Base-by-base conservation (phyloP, 1,140 invertebrate genomes). In the Macrosteles quadrilineatus region DNA sequence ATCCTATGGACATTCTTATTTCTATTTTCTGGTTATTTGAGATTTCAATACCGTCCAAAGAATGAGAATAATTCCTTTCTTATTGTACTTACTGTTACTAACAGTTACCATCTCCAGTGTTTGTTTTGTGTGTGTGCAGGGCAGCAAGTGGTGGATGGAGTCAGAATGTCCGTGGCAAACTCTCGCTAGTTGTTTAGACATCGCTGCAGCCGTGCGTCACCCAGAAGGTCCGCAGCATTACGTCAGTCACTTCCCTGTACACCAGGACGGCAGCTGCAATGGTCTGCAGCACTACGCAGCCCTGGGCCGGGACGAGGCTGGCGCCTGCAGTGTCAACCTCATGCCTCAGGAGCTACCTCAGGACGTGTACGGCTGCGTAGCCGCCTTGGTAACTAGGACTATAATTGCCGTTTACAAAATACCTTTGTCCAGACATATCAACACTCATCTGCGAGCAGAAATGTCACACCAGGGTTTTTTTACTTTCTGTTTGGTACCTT, bases 221-320 rank as follows among this genome's bases (percentile, higher is more conserved):
- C 84, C 86, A 0, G 86, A 96, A 79, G 73, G 73, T 4, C 90
- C 88, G 0, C 89, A 88, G 73, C 80, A 90, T 68, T 99, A 90
- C 80, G 67, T 91, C 30, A 91, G 89, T 76, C 87, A 91, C 76
- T 93, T 98, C 79, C 97, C 98, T 11, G 88, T 99, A 62, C 98
- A 99, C 83, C 98, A 99, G 82, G 98, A 99, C 83, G 98, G 98
- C 1, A 98, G 96, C 66, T 99, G 98, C 78, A 99, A 99, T 84
- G 98, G 98, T 0, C 83, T 99, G 36, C 98, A 99, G 78, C 98
- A 99, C 85, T 99, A 99, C 83, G 98, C 98, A 14, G 98, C 98
- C 11, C 82, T 99, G 17, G 68, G 98, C 31, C 87, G 97, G 27
- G 98, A 99, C 83, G 78, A 87, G 67, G 86, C 88, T 14, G 98